These are phyloP conservation scores for Monopis laevigella DNA, from an alignment of 2,888 invertebrate species.

Conservation along the genomic window DNA sequence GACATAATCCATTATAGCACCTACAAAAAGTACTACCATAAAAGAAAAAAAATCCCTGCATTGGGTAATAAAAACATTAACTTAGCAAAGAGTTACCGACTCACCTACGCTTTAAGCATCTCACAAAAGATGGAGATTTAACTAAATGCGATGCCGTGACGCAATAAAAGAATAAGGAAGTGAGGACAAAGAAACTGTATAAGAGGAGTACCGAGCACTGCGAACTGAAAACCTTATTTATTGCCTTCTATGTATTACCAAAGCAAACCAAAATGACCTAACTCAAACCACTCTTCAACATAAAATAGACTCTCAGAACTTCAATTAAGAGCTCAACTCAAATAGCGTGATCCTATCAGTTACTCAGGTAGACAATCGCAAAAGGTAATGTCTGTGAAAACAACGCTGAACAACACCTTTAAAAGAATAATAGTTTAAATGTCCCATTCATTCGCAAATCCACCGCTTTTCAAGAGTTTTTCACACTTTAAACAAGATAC, in stretches of 20 bases:
- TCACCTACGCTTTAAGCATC: slow-evolving; percentile 2
- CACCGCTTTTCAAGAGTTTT: slow-evolving; percentile 14
- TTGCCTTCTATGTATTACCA: slow-evolving; percentile 18
- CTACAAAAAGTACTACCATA: no score
- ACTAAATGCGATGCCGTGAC: slow-evolving; percentile 20
- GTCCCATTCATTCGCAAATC: slow-evolving; percentile 17
- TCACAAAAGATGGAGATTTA: slow-evolving; percentile 23
- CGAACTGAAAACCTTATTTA: slow-evolving; percentile 21
- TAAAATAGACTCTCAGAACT: background rate
- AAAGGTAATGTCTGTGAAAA: slow-evolving; percentile 18
- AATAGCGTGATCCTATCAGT: background rate
- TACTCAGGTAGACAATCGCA: background rate
- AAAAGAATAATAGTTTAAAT: slow-evolving; percentile 20
- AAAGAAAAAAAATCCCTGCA: background rate
- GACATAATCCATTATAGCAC: no score
- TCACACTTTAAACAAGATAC: background rate
- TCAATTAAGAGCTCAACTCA: background rate
- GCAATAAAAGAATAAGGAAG: slow-evolving; percentile 23
- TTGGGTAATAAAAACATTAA: background rate
- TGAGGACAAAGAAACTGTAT: slow-evolving; percentile 21
- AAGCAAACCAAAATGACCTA: background rate
- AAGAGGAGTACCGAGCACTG: slow-evolving; percentile 17
- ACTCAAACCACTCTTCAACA: background rate
- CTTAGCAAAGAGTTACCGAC: background rate
- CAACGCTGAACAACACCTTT: slow-evolving; percentile 18